phyloP scores from a whole-genome alignment of 2,888 invertebrate species.

The Zaprionus obscuricornis region DNA sequence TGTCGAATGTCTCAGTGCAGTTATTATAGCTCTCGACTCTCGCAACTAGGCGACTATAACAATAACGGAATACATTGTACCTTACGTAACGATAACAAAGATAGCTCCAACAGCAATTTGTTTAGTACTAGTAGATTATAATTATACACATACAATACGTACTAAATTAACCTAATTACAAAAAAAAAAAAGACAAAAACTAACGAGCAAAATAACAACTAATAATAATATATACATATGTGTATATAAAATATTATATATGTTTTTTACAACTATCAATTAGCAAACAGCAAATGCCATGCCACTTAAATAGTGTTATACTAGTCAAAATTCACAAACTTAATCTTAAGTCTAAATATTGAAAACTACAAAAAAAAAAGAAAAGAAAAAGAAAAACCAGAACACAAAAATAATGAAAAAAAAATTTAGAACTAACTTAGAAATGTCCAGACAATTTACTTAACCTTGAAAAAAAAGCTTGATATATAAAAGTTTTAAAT shows the following conservation, averaged over 20 bases:
- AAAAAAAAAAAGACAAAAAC: no score
- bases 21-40: constrained; percentile 19
- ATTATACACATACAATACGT: constrained; percentile 30
- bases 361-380: constrained; percentile 17
- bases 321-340: constrained; percentile 32
- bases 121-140: constrained; percentile 40
- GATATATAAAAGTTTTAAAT: constrained; percentile 32
- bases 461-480: constrained; percentile 62
- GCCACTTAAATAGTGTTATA: constrained; percentile 20
- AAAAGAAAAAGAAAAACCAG: no score
- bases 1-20: constrained; percentile 44
- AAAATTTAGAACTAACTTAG: constrained; percentile 24
- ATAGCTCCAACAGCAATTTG: constrained; percentile 32
- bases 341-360: constrained; percentile 37
- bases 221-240: no score
- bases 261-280: no score
- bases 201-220: no score
- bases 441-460: constrained; percentile 70
- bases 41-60: constrained; percentile 41
- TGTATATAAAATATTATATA: no score
- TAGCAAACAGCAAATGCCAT: constrained; percentile 33
- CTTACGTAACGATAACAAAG: constrained; percentile 51
- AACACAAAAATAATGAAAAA: no score
- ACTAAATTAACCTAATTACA: not conserved
- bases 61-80: constrained; percentile 64